phyloP scores from a whole-genome alignment of 2,797 vertebrate genomes.

The Eremophila alpestris region DNA sequence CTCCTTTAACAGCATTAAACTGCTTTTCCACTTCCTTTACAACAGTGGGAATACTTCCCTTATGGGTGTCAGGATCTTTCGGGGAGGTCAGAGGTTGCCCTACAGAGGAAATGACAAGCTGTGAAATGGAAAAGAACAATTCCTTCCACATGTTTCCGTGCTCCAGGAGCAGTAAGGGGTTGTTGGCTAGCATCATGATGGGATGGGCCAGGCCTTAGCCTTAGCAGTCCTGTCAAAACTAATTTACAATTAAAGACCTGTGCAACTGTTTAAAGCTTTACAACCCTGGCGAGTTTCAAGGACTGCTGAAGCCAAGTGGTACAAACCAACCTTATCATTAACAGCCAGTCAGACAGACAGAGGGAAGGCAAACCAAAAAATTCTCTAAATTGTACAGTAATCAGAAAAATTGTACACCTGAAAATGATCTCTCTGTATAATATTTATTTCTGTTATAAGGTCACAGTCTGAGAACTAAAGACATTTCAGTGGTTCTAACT shows the following conservation, averaged over 20 bases:
- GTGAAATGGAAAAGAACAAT: slow-evolving; percentile 99
- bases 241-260: slow-evolving; percentile 93
- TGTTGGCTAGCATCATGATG: slow-evolving; percentile 88
- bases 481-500: background rate
- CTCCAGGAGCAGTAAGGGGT: slow-evolving; percentile 87
- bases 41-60: slow-evolving; percentile 92
- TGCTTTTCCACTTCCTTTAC: slow-evolving; percentile 81
- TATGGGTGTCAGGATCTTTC: slow-evolving; percentile 90
- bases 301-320: slow-evolving; percentile 83
- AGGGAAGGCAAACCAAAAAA: background rate
- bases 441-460: slow-evolving; percentile 11
- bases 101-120: slow-evolving; percentile 99
- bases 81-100: slow-evolving; percentile 93
- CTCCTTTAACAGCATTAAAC: slow-evolving; percentile 81
- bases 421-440: background rate
- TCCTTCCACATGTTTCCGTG: slow-evolving; percentile 97
- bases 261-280: slow-evolving; percentile 89
- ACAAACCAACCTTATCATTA: slow-evolving; percentile 68
- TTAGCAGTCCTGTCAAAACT: slow-evolving; percentile 91
- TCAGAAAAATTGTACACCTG: background rate
- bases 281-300: slow-evolving; percentile 82
- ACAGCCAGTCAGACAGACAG: background rate
- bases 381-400: background rate
- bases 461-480: background rate
- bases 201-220: slow-evolving; percentile 88